Evolutionary conservation across 2,797 vertebrate genomes (phyloP).

Genomic region (Leucoraja ocellata): DNA sequence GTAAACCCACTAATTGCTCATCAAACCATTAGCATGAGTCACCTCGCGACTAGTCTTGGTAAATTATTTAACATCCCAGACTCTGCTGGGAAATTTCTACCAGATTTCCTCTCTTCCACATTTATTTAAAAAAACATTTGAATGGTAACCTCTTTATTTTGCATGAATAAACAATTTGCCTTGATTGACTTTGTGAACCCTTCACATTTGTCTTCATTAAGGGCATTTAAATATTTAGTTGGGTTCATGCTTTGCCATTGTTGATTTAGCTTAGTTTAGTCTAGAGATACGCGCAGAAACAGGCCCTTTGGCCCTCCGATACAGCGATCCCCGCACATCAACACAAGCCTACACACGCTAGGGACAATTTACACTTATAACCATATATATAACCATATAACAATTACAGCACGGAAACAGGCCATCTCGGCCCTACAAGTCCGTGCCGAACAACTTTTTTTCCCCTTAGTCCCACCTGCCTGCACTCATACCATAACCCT

Average conservation of each 20-base stretch:
- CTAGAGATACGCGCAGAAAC: too few relatives aligned
- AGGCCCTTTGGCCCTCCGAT: too few relatives aligned
- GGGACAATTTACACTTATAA: too few relatives aligned
- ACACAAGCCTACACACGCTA: too few relatives aligned
- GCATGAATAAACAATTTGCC: constrained; percentile 15
- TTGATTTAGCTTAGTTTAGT: neutral
- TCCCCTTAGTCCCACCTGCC: too few relatives aligned
- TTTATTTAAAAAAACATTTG: neutral
- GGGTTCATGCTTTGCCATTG: neutral
- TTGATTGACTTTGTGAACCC: neutral
- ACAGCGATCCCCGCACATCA: too few relatives aligned
- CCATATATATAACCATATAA: too few relatives aligned
- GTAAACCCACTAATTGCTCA: neutral
- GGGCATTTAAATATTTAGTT: neutral
- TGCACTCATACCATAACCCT: too few relatives aligned
- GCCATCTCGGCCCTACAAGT: too few relatives aligned
- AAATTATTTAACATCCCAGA: neutral
- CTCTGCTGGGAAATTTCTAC: constrained; percentile 14
- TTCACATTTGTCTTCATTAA: neutral
- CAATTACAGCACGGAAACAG: too few relatives aligned
- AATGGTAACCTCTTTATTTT: neutral
- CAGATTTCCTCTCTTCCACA: neutral
- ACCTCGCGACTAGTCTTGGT: neutral
- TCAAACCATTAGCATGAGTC: neutral
- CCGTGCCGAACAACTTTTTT: too few relatives aligned